Conservation (phyloP, 2,113 vertebrate genomes). For the Sarotherodon lohbergeri region DNA sequence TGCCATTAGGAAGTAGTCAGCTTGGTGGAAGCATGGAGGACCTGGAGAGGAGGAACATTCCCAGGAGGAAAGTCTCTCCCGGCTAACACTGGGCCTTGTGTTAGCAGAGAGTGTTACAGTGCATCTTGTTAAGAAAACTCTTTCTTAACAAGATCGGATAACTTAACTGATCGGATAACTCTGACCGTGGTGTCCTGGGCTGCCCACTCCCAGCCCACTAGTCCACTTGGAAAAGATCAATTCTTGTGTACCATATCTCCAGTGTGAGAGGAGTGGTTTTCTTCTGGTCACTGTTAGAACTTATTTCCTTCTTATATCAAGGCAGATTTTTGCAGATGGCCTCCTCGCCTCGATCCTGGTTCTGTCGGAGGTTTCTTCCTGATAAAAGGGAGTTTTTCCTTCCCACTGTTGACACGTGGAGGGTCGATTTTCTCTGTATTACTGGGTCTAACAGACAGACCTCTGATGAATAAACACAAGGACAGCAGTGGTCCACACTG, state of each 20-base stretch:
- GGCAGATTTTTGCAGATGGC: background rate
- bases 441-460: background rate
- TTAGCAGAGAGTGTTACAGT: background rate
- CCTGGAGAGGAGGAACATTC: background rate
- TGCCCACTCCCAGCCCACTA: background rate
- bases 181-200: background rate
- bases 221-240: background rate
- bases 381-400: background rate
- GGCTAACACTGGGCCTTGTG: background rate
- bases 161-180: background rate
- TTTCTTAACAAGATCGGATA: background rate
- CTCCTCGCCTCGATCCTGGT: background rate
- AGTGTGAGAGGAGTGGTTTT: background rate
- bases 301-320: background rate
- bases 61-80: background rate
- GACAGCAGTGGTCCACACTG: background rate
- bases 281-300: background rate
- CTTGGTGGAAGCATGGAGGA: background rate
- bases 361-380: background rate
- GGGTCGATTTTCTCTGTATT: rapidly evolving
- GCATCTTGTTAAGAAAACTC: background rate
- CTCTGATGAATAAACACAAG: background rate
- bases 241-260: background rate
- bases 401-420: background rate
- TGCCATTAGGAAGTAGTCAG: background rate